These are phyloP conservation scores for Grantiella picta DNA, from an alignment of 2,113 vertebrate species.

Conservation along the genomic window DNA sequence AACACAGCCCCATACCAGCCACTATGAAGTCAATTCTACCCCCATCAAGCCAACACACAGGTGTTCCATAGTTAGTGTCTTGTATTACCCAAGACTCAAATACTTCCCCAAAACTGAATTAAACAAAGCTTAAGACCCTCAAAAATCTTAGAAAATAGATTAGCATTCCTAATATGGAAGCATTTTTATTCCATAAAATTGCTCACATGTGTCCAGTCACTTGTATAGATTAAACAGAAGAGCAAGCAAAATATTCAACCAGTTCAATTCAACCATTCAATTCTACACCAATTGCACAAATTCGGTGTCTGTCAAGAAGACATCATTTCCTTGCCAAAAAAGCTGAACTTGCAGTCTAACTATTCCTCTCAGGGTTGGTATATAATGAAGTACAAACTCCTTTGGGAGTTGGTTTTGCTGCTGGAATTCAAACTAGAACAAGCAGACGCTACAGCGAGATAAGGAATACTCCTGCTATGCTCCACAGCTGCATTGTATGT, in stretches of 20 bases:
- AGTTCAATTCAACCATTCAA: no score
- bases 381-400: slow-evolving; percentile 21
- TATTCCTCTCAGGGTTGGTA: neutral
- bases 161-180: neutral
- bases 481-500: slow-evolving; percentile 26
- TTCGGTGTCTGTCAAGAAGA: slow-evolving; percentile 1
- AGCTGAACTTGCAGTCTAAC: slow-evolving; percentile 18
- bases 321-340: slow-evolving; percentile 7
- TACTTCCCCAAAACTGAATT: neutral
- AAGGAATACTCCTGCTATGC: slow-evolving; percentile 42
- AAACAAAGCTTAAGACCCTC: neutral
- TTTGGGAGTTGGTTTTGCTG: slow-evolving; percentile 32
- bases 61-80: neutral
- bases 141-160: neutral
- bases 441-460: slow-evolving; percentile 30
- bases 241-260: neutral
- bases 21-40: neutral
- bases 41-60: neutral
- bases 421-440: slow-evolving; percentile 55
- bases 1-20: neutral
- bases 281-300: neutral
- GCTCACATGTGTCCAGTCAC: neutral
- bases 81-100: neutral
- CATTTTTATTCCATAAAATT: neutral
- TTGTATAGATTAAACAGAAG: neutral